Percentiles rank a stretch among this genome's conserved stretches.
Evolutionary conservation across 1,140 invertebrate species (phyloP).

Genomic region (Zelostemma sp.): DNA sequence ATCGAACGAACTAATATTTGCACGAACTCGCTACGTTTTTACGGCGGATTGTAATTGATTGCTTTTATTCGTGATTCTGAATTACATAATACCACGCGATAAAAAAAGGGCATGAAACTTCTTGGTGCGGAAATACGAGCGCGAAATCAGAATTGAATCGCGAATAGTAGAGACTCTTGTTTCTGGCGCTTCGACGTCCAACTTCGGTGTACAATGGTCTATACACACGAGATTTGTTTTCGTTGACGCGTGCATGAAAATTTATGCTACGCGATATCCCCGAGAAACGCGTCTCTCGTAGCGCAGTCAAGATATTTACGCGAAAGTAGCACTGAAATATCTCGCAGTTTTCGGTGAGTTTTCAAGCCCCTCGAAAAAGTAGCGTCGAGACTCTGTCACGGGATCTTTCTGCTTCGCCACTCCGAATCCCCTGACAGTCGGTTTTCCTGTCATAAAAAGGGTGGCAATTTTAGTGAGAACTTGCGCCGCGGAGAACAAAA

Average conservation of each 20-base stretch:
- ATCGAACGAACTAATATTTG: slow-evolving; percentile 10
- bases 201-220: too few relatives aligned
- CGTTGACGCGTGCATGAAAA: slow-evolving; percentile 29
- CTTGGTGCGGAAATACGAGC: too few relatives aligned
- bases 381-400: slow-evolving; percentile 42
- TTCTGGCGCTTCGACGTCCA: too few relatives aligned
- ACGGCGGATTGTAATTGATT: too few relatives aligned
- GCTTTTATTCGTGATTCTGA: too few relatives aligned
- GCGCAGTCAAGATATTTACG: slow-evolving; percentile 24
- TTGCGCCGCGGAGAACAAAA: slow-evolving; percentile 45
- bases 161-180: too few relatives aligned
- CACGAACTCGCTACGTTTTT: background rate
- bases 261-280: slow-evolving; percentile 34
- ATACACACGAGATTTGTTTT: slow-evolving; percentile 23
- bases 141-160: too few relatives aligned
- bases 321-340: slow-evolving; percentile 14
- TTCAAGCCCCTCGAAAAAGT: slow-evolving; percentile 47
- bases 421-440: slow-evolving; percentile 46
- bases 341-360: slow-evolving; percentile 44
- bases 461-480: slow-evolving; percentile 49
- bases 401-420: slow-evolving; percentile 47
- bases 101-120: too few relatives aligned
- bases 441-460: slow-evolving; percentile 45
- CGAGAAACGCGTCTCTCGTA: background rate
- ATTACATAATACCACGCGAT: too few relatives aligned